Conservation (phyloP, 2,888 invertebrate species). For the Xiphydria camelus region DNA sequence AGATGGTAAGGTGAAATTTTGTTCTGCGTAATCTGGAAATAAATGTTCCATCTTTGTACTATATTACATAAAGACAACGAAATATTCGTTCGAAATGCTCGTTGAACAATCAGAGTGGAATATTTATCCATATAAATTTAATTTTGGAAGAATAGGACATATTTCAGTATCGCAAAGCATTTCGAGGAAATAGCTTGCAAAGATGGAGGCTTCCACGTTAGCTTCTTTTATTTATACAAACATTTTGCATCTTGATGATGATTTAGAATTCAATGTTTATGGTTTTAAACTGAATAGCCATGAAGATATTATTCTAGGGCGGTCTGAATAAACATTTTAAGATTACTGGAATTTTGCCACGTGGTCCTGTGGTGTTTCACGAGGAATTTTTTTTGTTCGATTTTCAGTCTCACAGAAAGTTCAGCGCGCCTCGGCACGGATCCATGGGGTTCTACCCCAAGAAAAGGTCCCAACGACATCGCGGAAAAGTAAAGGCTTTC, state of each 20-base stretch:
- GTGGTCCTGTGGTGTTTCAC: slow-evolving; percentile 3
- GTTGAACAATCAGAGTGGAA: background rate
- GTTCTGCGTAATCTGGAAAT: slow-evolving; percentile 19
- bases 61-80: slow-evolving; percentile 4
- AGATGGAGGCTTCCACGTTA: too few species aligned
- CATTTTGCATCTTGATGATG: slow-evolving; percentile 61
- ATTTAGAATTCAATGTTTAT: slow-evolving; percentile 67
- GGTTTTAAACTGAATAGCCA: slow-evolving; percentile 69
- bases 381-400: background rate
- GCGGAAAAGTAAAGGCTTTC: slow-evolving; percentile 99
- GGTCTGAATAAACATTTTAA: slow-evolving; percentile 63
- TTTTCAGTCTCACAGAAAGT: slow-evolving; percentile 96
- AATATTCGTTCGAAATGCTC: too few species aligned
- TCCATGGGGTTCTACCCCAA: slow-evolving; percentile 99
- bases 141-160: too few species aligned
- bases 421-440: slow-evolving; percentile 99
- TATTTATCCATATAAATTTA: too few species aligned
- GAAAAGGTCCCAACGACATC: slow-evolving; percentile 93
- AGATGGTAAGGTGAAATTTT: slow-evolving; percentile 37
- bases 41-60: slow-evolving; percentile 16
- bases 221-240: too few species aligned
- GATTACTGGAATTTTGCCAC: slow-evolving; percentile 7
- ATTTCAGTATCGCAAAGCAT: too few species aligned
- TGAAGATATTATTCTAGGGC: slow-evolving; percentile 75
- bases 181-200: too few species aligned